Evolutionary conservation across 2,113 vertebrate genomes (phyloP).

Genomic region (Ophiodon elongatus): DNA sequence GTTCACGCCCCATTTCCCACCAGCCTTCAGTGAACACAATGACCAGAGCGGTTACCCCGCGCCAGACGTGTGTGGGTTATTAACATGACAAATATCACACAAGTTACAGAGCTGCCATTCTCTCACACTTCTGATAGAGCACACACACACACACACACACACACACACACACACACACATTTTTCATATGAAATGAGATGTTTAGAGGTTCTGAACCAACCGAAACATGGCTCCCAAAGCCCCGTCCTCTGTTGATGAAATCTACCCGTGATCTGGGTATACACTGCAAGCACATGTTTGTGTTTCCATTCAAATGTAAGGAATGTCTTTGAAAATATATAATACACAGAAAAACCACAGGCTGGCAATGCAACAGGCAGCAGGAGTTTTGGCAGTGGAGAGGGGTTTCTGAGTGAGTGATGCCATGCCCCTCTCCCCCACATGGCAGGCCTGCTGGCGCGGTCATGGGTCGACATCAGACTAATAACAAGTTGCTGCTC

Average conservation of each 20-base stretch:
- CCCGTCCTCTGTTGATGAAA: slow-evolving; percentile 6
- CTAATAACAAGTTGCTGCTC: slow-evolving; percentile 77
- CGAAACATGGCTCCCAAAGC: slow-evolving; percentile 7
- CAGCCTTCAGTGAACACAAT: slow-evolving; percentile 45
- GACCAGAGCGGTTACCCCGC: slow-evolving; percentile 32
- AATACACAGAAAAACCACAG: slow-evolving; percentile 1
- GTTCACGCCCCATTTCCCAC: slow-evolving; percentile 71
- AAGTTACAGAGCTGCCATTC: slow-evolving; percentile 31
- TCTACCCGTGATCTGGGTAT: not conserved
- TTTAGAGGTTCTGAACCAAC: slow-evolving; percentile 20
- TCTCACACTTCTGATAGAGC: slow-evolving; percentile 14
- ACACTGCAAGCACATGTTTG: slow-evolving; percentile 17
- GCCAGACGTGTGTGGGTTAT: slow-evolving; percentile 69
- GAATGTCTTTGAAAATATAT: slow-evolving; percentile 58
- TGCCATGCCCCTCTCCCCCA: slow-evolving; percentile 48
- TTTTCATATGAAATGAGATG: slow-evolving; percentile 53
- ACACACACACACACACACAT: slow-evolving; percentile 45
- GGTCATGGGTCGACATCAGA: slow-evolving; percentile 68
- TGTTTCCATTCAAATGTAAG: slow-evolving; percentile 41
- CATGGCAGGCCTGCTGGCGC: slow-evolving; percentile 66
- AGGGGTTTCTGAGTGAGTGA: slow-evolving; percentile 43
- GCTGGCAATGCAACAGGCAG: slow-evolving; percentile 1
- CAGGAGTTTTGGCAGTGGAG: not conserved
- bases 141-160: slow-evolving; percentile 37
- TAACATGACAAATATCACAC: slow-evolving; percentile 65